Base-by-base conservation (phyloP, 2,113 vertebrate species). In the Hippopotamus amphibius region DNA sequence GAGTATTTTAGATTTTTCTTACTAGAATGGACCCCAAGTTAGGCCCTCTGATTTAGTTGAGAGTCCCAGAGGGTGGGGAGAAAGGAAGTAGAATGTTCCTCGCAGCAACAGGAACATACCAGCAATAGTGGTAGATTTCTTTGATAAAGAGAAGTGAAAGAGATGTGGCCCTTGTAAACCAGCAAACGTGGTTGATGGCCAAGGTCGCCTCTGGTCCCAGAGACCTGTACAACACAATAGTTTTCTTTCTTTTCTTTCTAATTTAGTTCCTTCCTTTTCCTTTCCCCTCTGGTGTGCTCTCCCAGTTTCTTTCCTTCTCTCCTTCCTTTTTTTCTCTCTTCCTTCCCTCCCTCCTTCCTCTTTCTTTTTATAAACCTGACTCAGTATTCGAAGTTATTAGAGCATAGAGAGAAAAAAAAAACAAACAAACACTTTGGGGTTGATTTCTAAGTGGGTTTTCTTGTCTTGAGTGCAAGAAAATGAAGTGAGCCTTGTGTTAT, bases 361-460 rank as follows among this genome's bases (percentile, higher is more conserved):
- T 88, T 57, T 65, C 30, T 81, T 71, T 85, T n/a, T 57, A 21
- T 57, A 30, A 88, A 76, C 17, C 43, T 76, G 24, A 92, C 53
- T 50, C 5, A 57, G 0, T 28, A 86, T 41, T 30, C 6, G 61
- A 22, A 21, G 77, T 92, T 88, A 30, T 22, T 72, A 14, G 46
- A 87, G 84, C 84, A 48, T 41, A 13, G 74, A 37, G n/a, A 46
- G 9, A 48, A 61, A 53, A 57, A 63, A 72, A 30, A 50, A 55
- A 53, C 41, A 63, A 77, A n/a, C 41, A 61, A 57, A 66, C 61
- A 43, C n/a, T 24, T 30, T 15, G 33, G 41, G 48, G 6, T 87
- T 76, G 37, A 80, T 71, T 88, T 86, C 66, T n/a, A n/a, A 65
- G 87, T 37, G 72, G 74, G 68, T 95, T 84, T 97, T 96, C 90